Conservation (phyloP, 2,888 invertebrate genomes). For the Temnothorax rugatulus region DNA sequence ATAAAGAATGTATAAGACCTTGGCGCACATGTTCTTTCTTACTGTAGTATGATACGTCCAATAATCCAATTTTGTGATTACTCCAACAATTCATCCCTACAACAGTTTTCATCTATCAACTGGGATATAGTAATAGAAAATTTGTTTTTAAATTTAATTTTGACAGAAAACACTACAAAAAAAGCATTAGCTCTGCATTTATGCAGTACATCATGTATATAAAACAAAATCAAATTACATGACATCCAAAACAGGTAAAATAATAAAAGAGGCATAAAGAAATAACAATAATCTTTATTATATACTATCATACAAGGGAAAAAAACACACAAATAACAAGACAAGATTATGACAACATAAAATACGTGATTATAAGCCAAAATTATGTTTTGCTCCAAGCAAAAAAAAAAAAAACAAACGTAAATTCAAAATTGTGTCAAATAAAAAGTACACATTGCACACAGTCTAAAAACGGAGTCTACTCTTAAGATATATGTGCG, state of each 20-base stretch:
- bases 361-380: neutral
- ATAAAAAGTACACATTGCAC: slow-evolving; percentile 16
- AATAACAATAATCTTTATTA: slow-evolving; percentile 50
- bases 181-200: neutral
- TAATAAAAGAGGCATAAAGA: slow-evolving; percentile 32
- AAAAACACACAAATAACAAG: slow-evolving; percentile 33
- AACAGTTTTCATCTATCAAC: neutral
- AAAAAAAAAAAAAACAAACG: slow-evolving; percentile 24
- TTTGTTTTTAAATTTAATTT: neutral
- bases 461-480: slow-evolving; percentile 20
- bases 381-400: slow-evolving; percentile 16
- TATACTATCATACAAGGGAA: slow-evolving; percentile 27
- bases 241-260: slow-evolving; percentile 29
- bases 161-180: neutral
- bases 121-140: neutral
- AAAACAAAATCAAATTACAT: neutral
- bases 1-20: slow-evolving; percentile 30
- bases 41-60: slow-evolving; percentile 13
- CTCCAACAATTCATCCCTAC: slow-evolving; percentile 28
- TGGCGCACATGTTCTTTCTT: slow-evolving; percentile 30
- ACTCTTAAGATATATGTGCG: slow-evolving; percentile 34
- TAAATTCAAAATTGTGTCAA: slow-evolving; percentile 2
- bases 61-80: slow-evolving; percentile 26
- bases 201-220: neutral
- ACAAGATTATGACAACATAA: slow-evolving; percentile 32